Percentiles rank a stretch among this genome's conserved stretches.
These are phyloP conservation scores for Fulmarus glacialis DNA, from an alignment of 2,113 vertebrate genomes.

Conservation along the genomic window DNA sequence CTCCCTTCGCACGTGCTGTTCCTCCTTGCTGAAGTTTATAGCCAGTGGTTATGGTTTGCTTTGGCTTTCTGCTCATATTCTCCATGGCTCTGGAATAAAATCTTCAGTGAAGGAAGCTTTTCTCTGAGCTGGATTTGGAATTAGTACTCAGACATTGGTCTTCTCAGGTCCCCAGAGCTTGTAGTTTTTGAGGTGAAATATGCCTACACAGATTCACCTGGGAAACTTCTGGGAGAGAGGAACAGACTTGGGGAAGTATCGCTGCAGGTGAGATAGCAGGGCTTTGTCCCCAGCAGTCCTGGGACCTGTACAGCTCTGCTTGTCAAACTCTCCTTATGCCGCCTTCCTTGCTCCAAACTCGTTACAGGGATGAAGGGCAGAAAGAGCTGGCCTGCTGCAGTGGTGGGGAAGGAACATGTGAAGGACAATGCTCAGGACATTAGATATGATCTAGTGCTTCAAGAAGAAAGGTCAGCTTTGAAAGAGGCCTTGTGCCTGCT, in stretches of 20 bases:
- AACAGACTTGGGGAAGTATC: background rate
- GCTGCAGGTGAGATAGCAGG: background rate
- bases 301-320: background rate
- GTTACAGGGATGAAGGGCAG: background rate
- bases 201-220: background rate
- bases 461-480: background rate
- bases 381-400: background rate
- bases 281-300: background rate
- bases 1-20: rapidly evolving
- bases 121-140: background rate
- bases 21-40: background rate
- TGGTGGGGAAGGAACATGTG: rapidly evolving
- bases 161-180: background rate
- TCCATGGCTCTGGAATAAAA: background rate
- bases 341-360: background rate
- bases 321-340: rapidly evolving
- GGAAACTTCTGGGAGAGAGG: background rate
- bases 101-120: background rate
- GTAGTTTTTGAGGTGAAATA: background rate
- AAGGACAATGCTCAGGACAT: background rate
- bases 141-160: background rate
- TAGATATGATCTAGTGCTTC: background rate
- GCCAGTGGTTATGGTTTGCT: background rate
- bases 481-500: background rate
- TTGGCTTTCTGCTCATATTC: background rate